Base-by-base conservation (phyloP, 2,113 vertebrate species). In the Papio anubis region DNA sequence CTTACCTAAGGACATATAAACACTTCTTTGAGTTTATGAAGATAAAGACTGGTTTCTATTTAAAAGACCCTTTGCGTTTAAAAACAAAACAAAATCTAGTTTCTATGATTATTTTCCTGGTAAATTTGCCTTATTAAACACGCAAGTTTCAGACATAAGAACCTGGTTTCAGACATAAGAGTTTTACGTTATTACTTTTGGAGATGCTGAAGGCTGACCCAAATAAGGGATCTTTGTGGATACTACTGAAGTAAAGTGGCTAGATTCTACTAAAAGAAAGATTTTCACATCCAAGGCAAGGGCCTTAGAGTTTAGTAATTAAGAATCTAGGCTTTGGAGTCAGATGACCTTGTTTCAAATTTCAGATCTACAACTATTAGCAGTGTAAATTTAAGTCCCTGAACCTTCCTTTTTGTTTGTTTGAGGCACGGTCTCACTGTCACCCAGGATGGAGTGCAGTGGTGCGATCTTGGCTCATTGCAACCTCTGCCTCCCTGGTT, bases 61-160 rank as follows among this genome's bases (percentile, higher is more conserved):
- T 6, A 68, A 73, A 92, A 52, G 9, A 38, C 10, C 4, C 30
- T 93, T 92, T 95, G 30, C 32, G 70, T 73, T 86, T 87, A 9
- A 59, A 89, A 76, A 59, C 6, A 55, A 55, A 30, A 86, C 20
- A 27, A 35, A 93, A 20, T 40, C 45, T 72, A 17, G 90, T 92
- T 94, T 90, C 48, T 90, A 6, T 35, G 40, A 6, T 75, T 88
- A 30, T 82, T 94, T 96, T 97, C 45, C n/a, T 35, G 50, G 21
- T 81, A 66, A 76, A 87, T 90, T 85, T 90, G 38, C 16, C n/a
- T 16, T 55, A 79, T 68, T 76, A 89, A 70, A 57, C 2, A 85
- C 86, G 30, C 16, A 57, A 13, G 5, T 93, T 76, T 85, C 48
- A 52, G 18, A 81, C 20, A 38, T 83, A 55, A 55, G 52, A 55